Evolutionary conservation across 2,113 vertebrate genomes (phyloP), one percentile per base, ranked within the genome.

Genomic region (Charadrius vociferus): DNA sequence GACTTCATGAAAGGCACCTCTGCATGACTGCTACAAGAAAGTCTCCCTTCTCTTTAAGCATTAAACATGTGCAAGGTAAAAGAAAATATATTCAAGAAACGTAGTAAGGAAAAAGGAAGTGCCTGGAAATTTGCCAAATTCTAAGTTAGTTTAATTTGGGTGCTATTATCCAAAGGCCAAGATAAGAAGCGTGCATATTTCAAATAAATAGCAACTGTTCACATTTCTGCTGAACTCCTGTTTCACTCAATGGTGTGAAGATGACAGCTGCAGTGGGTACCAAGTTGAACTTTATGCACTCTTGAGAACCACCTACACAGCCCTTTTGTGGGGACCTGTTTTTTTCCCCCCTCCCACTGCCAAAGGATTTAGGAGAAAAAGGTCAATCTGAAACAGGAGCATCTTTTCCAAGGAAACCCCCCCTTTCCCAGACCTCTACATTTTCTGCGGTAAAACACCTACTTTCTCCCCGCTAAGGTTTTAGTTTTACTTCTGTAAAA

Each of bases 1-100:
- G 32, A 24, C 85, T 45, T 84, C 19, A 47, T 12, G 70, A 95
- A 96, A 95, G 95, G 87, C 94, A 97, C 84, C 75, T 90, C 81
- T 85, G 32, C 27, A 22, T 17, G 78, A 74, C 89, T 82, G 77
- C n/a, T 26, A 50, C 20, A 68, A 53, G 43, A 59, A 88, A 86
- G 22, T 36, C n/a, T 55, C 23, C 12, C 19, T n/a, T 36, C 21
- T 79, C 41, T 72, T 78, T 66, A 87, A 85, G 32, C 32, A 47
- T 50, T 75, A 87, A 93, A 85, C 8, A 29, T 0, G 0, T 23
- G 24, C 32, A 77, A 89, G 23, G 49, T 47, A 87, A 68, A 62
- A 82, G 19, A 85, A 94, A 88, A 79, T n/a, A 34, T 8, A 50
- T 23, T 37, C 41, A 70, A 53, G 67, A 78, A 87, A 74, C 0